Base-by-base conservation (phyloP, 1,140 invertebrate genomes). In the Tetramorium parvispinum region DNA sequence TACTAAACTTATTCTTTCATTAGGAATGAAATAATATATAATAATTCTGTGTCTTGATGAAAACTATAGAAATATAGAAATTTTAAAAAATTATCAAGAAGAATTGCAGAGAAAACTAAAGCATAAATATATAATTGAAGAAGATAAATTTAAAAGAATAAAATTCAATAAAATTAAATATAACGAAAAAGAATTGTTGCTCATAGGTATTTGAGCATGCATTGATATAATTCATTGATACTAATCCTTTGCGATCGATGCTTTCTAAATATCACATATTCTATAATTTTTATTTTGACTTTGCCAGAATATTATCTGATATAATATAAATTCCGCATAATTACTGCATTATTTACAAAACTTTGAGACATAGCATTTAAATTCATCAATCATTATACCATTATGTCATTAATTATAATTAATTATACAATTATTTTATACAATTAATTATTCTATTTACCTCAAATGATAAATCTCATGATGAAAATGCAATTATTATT, bases 231-330 rank as follows among this genome's bases (percentile, higher is more conserved):
- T 46, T 59, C 5, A 40, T 24, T 46, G 7, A 43, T 43, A 70
- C 32, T 21, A 43, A 81, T 55, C 78, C 21, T 70, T 70, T 70
- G 51, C 78, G 78, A 70, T 81, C 78, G 37, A 40, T 13, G 40
- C 13, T 18, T 13, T 49, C 21, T 18, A 59, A 24, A 6, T 65
- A 65, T 65, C 3, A 61, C 16, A 75, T 57, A 21, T 57, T 76
- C 3, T n/a, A n/a, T n/a, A 13, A 59, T 3, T 57, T 76, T 55
- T 57, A 40, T 76, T 27, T 11, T 10, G 2, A 13, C 6, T 40
- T 75, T 40, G 13, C 4, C 27, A 65, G 21, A 70, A 27, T 46
- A 24, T 70, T 46, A 13, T 51, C 27, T n/a, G 3, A 40, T 7
- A n/a, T 49, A 2, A 66, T 61, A 16, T 61, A 16, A 61, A 61